Percentiles rank a stretch among this genome's conserved stretches.
Evolutionary conservation across 2,888 invertebrate species (phyloP).

Genomic region (Epistrophe eligans): DNA sequence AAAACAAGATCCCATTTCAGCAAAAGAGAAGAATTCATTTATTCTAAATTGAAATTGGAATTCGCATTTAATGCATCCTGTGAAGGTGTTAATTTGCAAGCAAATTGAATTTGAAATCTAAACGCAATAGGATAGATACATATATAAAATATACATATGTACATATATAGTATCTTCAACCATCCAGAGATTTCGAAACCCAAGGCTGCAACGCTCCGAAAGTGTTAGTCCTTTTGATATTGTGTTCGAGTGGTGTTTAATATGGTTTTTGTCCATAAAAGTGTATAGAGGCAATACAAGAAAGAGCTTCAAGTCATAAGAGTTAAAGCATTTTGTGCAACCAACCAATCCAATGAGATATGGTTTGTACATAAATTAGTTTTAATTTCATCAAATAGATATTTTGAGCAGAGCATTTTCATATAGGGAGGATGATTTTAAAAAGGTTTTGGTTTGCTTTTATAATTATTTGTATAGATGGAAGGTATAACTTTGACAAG

Average conservation of each 20-base stretch:
- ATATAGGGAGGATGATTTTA: background rate
- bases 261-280: constrained; percentile 21
- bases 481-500: background rate
- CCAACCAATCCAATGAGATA: constrained; percentile 14
- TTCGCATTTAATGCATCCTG: constrained; percentile 74
- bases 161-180: background rate
- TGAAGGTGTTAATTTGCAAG: constrained; percentile 75
- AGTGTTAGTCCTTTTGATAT: constrained; percentile 21
- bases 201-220: background rate
- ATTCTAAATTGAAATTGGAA: constrained; percentile 74
- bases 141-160: background rate
- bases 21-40: constrained; percentile 64
- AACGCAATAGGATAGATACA: constrained; percentile 38
- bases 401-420: background rate
- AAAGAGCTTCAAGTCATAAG: background rate
- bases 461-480: too few relatives aligned
- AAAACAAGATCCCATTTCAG: constrained; percentile 66
- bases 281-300: background rate
- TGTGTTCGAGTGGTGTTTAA: constrained; percentile 36
- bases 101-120: constrained; percentile 74
- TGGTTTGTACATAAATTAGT: constrained; percentile 20
- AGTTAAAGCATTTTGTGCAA: constrained; percentile 16
- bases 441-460: background rate
- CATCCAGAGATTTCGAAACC: constrained; percentile 6
- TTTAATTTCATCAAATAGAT: constrained; percentile 34